Conservation (phyloP, 1,140 invertebrate species). For the Wiebesia pumilae region DNA sequence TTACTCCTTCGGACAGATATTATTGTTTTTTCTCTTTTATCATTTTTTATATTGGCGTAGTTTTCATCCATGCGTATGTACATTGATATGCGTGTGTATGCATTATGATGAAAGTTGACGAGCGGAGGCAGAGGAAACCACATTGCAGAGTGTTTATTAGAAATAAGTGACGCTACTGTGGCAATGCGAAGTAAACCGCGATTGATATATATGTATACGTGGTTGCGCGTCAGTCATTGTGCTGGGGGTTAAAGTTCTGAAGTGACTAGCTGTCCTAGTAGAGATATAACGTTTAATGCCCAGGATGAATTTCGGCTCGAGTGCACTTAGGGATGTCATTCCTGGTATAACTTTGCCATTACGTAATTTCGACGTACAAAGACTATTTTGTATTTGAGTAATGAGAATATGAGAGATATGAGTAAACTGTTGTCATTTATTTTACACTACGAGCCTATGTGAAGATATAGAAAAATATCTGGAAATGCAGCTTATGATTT, state of each 20-base stretch:
- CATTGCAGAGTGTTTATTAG: conserved; percentile 23
- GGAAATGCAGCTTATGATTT: too few relatives aligned
- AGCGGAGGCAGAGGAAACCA: not conserved
- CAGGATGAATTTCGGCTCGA: conserved; percentile 29
- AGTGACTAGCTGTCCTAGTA: conserved; percentile 17
- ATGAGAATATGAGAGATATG: not conserved
- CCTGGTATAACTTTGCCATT: conserved; percentile 19
- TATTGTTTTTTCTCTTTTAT: not conserved
- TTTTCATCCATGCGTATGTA: not conserved
- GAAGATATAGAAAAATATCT: too few relatives aligned
- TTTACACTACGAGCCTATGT: not conserved
- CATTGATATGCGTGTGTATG: not conserved
- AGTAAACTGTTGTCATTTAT: not conserved
- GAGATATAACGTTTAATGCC: conserved; percentile 35
- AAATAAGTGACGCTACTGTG: not conserved
- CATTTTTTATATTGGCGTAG: not conserved
- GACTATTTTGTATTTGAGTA: conserved; percentile 4
- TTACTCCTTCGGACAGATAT: not conserved
- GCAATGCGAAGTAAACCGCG: not conserved
- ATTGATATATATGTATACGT: conserved; percentile 13
- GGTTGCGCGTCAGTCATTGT: conserved; percentile 14
- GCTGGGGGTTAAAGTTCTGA: conserved; percentile 13
- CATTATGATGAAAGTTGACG: not conserved
- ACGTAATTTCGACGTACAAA: not conserved
- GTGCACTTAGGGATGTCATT: conserved; percentile 24